Conservation (phyloP, 2,888 invertebrate species). For the Bellardia pandia region DNA sequence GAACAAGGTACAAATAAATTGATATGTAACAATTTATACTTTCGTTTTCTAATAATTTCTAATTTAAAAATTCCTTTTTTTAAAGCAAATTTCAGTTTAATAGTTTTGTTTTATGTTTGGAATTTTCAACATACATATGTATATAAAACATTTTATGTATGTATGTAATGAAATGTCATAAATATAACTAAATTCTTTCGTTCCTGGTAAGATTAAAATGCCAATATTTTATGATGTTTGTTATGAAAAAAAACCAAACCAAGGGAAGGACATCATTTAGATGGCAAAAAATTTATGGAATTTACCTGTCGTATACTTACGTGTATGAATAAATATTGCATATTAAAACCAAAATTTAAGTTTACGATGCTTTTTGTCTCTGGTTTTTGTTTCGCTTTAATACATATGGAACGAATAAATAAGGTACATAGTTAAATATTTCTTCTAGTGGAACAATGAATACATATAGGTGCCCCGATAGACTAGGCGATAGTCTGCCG, state of each 20-base stretch:
- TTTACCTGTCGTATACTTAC: neutral
- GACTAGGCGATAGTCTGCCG: no score
- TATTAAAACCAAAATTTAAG: constrained; percentile 42
- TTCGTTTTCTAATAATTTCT: no score
- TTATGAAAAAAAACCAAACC: constrained; percentile 40
- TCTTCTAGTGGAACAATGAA: no score
- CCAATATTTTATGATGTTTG: constrained; percentile 51
- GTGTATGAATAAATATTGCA: constrained; percentile 15
- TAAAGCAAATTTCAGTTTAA: neutral
- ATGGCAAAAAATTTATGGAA: constrained; percentile 14
- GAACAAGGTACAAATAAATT: no score
- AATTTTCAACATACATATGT: constrained; percentile 29
- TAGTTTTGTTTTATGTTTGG: constrained; percentile 4
- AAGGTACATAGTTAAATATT: no score
- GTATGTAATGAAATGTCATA: constrained; percentile 38
- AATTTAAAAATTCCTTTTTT: neutral
- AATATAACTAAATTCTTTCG: neutral
- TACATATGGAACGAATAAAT: constrained; percentile 5
- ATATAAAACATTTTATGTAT: constrained; percentile 5
- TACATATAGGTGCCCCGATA: no score
- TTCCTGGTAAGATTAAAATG: constrained; percentile 22
- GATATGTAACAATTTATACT: no score
- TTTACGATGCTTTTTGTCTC: constrained; percentile 7
- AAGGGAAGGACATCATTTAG: constrained; percentile 3
- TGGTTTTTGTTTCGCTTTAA: neutral